Percentiles rank a stretch among this genome's conserved stretches.
Conservation (phyloP, 2,797 vertebrate species). For the Phylloscopus collybita region DNA sequence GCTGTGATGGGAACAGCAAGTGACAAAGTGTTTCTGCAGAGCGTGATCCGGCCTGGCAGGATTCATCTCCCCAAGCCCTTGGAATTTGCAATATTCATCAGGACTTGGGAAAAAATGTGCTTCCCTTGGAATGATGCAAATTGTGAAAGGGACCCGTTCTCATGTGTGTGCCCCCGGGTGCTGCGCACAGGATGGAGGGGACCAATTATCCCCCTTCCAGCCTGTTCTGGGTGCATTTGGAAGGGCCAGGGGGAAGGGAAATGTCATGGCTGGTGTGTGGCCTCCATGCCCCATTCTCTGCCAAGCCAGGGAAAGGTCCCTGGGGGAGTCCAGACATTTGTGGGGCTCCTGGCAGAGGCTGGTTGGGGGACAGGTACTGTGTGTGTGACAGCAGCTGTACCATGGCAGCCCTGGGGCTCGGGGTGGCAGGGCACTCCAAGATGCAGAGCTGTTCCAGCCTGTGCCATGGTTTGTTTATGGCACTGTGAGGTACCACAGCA, state of each 20-base stretch:
- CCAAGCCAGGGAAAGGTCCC: not conserved
- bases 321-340: accelerated
- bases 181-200: not conserved
- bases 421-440: accelerated
- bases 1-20: conserved; percentile 63
- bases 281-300: no score
- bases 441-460: not conserved
- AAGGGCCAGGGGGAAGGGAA: not conserved
- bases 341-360: not conserved
- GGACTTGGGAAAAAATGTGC: not conserved
- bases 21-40: conserved; percentile 70
- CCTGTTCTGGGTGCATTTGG: not conserved
- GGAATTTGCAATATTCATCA: conserved; percentile 63
- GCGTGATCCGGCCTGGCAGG: conserved; percentile 59
- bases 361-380: accelerated
- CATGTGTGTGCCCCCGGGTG: not conserved
- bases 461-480: not conserved
- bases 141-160: conserved; percentile 9
- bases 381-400: not conserved
- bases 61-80: conserved; percentile 32
- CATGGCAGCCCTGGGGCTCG: accelerated
- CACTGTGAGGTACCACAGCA: not conserved
- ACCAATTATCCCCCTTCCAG: conserved; percentile 20
- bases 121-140: conserved; percentile 19
- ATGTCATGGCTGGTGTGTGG: not conserved